phyloP scores from a whole-genome alignment of 2,113 vertebrate genomes.

The Arvicanthis niloticus region DNA sequence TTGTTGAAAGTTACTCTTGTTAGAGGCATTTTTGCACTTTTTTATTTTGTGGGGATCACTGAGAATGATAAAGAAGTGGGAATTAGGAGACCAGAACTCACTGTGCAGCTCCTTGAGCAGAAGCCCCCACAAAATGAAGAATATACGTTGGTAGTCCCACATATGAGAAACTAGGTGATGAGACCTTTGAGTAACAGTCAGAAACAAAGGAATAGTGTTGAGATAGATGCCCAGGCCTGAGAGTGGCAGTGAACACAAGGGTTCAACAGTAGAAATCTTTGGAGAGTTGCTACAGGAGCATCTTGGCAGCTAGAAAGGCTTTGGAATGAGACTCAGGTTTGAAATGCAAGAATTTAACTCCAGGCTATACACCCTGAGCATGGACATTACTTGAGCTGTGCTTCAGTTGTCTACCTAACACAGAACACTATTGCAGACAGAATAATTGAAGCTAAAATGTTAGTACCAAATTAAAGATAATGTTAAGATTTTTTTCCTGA shows the following conservation, averaged over 20 bases:
- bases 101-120: not conserved
- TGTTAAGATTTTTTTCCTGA: not conserved
- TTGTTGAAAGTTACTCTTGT: not conserved
- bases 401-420: not conserved
- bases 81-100: not conserved
- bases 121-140: not conserved
- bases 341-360: not conserved
- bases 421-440: not conserved
- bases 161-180: not conserved
- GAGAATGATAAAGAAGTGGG: not conserved
- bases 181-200: not conserved
- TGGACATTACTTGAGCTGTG: not conserved
- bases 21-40: not conserved
- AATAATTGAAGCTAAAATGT: not conserved
- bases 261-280: not conserved
- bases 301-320: not conserved
- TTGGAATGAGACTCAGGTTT: not conserved
- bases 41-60: not conserved
- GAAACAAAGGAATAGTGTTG: not conserved
- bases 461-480: not conserved
- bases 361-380: not conserved
- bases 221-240: no score
- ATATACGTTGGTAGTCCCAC: not conserved
- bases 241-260: no score
- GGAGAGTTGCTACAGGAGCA: fast-evolving